Percentiles rank a stretch among this genome's conserved stretches.
These are phyloP conservation scores for Cantharis nigra DNA, from an alignment of 2,888 invertebrate genomes.

Conservation along the genomic window DNA sequence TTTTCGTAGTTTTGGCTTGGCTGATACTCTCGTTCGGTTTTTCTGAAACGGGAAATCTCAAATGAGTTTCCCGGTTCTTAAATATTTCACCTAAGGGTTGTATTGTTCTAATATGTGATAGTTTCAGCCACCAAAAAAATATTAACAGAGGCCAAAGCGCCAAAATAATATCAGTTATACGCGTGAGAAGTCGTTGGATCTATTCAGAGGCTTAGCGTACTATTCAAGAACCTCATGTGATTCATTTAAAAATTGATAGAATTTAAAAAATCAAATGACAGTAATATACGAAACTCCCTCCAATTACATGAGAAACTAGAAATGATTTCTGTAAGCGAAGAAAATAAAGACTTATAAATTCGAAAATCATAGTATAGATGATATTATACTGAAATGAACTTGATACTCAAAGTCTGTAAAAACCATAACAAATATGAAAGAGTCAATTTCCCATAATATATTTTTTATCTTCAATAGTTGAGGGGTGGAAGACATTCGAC, in stretches of 20 bases:
- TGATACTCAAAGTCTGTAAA: too few relatives aligned
- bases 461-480: too few relatives aligned
- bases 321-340: too few relatives aligned
- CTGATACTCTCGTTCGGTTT: conserved; percentile 9
- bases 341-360: too few relatives aligned
- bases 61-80: conserved; percentile 51
- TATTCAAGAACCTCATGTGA: neutral
- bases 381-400: too few relatives aligned
- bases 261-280: neutral
- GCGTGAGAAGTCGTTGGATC: neutral
- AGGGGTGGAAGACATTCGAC: too few relatives aligned
- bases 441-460: too few relatives aligned
- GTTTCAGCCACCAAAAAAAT: neutral
- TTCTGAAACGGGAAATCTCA: conserved; percentile 52
- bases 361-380: too few relatives aligned
- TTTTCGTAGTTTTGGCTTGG: conserved; percentile 2
- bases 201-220: too few relatives aligned
- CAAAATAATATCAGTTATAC: neutral
- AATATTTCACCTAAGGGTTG: conserved; percentile 24
- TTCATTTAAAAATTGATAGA: neutral
- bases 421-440: too few relatives aligned
- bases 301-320: too few relatives aligned
- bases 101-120: conserved; percentile 2
- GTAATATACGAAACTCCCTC: neutral
- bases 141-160: neutral